These are phyloP conservation scores for Macropodus opercularis DNA, from an alignment of 2,797 vertebrate species.

Conservation along the genomic window DNA sequence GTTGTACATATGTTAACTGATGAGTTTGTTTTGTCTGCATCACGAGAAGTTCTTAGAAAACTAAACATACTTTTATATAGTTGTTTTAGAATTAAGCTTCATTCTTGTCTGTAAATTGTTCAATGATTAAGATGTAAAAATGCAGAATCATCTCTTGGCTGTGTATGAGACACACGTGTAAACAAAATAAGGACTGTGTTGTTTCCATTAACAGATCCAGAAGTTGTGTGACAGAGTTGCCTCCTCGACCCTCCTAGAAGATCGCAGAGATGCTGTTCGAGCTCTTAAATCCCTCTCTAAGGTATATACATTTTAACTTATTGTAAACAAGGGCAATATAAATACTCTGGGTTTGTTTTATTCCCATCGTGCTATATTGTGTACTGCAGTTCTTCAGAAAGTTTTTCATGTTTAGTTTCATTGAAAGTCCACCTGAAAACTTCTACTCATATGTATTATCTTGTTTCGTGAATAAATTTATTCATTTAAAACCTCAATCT, in stretches of 20 bases:
- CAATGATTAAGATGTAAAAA: not conserved
- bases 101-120: too few relatives aligned
- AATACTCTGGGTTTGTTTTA: not conserved
- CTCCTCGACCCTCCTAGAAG: slow-evolving; percentile 94
- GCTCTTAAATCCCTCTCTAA: slow-evolving; percentile 97
- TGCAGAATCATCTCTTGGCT: not conserved
- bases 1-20: too few relatives aligned
- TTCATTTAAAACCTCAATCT: too few relatives aligned
- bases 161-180: not conserved
- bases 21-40: too few relatives aligned
- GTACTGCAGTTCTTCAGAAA: too few relatives aligned
- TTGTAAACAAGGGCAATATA: not conserved
- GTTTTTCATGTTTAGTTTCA: not conserved
- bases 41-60: too few relatives aligned
- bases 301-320: slow-evolving; percentile 69
- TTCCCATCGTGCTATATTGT: too few relatives aligned
- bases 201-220: slow-evolving; percentile 87
- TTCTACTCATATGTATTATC: too few relatives aligned
- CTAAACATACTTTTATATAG: too few relatives aligned
- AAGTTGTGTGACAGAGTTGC: slow-evolving; percentile 96
- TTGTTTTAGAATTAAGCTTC: too few relatives aligned
- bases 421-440: too few relatives aligned
- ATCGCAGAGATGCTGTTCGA: slow-evolving; percentile 95
- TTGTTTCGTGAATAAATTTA: too few relatives aligned
- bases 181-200: not conserved